A percentile compares a stretch with the other conserved stretches of the same genome.
These are phyloP conservation scores for Drosophila rellima DNA, from an alignment of 2,888 invertebrate genomes.

Conservation along the genomic window DNA sequence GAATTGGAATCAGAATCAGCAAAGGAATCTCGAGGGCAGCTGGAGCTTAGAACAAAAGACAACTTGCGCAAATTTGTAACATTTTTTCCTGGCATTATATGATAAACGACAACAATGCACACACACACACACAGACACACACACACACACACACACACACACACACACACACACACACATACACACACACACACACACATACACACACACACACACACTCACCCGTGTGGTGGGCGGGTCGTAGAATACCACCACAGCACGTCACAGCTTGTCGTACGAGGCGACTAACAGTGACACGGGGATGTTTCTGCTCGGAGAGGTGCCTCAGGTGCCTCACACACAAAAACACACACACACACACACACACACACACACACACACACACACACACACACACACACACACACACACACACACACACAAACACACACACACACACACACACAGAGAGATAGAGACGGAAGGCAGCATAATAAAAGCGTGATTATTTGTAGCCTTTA, in stretches of 20 bases:
- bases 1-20: constrained; percentile 35
- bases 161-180: constrained; percentile 4
- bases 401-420: no score
- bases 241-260: no score
- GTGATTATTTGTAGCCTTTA: constrained; percentile 78
- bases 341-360: no score
- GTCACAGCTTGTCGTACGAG: no score
- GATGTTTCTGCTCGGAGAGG: no score
- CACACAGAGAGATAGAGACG: constrained; percentile 1
- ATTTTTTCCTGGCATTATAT: constrained; percentile 39
- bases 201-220: constrained; percentile 4
- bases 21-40: constrained; percentile 38
- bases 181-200: constrained; percentile 4
- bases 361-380: no score
- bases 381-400: no score
- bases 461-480: constrained; percentile 73
- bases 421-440: constrained; percentile 11
- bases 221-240: no score
- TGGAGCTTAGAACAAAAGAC: constrained; percentile 55
- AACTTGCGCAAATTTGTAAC: constrained; percentile 57
- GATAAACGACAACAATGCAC: constrained; percentile 53
- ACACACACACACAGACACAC: no score
- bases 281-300: no score
- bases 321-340: no score
- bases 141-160: constrained; percentile 5